These are phyloP conservation scores for Picus viridis DNA, from an alignment of 2,797 vertebrate species.

Conservation along the genomic window DNA sequence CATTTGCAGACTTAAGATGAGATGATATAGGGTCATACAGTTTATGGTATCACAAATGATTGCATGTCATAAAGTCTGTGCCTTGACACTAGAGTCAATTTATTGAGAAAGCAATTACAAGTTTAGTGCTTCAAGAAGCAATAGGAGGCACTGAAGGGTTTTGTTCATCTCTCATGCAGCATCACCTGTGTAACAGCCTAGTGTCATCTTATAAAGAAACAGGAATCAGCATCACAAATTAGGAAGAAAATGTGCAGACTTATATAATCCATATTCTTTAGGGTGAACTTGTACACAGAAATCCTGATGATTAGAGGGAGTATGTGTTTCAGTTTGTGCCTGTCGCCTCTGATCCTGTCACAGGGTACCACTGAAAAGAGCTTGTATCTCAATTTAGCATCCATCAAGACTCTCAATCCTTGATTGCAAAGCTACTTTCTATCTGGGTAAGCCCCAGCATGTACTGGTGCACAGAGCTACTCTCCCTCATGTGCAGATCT, in stretches of 20 bases:
- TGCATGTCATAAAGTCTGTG: neutral
- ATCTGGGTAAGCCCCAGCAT: neutral
- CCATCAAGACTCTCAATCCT: neutral
- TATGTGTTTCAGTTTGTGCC: neutral
- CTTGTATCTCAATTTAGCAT: too few species aligned
- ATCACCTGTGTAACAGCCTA: neutral
- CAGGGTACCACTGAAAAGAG: too few species aligned
- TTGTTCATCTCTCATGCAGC: neutral
- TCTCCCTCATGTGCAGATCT: neutral
- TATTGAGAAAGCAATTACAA: conserved; percentile 29
- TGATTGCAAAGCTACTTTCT: neutral
- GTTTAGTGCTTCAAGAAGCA: neutral
- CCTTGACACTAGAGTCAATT: neutral
- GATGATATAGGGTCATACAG: neutral
- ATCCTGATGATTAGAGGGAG: fast-evolving
- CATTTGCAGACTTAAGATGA: neutral
- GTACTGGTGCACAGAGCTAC: neutral
- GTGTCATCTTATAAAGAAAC: too few species aligned
- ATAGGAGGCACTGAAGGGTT: neutral
- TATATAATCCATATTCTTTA: neutral
- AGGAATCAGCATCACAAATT: too few species aligned
- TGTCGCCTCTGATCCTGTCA: neutral
- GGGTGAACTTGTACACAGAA: neutral
- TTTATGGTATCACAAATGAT: neutral
- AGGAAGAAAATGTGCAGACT: too few species aligned